A percentile compares a stretch with the other conserved stretches of the same genome.
Evolutionary conservation across 1,140 invertebrate species (phyloP).

Genomic region (Lucilia cuprina): DNA sequence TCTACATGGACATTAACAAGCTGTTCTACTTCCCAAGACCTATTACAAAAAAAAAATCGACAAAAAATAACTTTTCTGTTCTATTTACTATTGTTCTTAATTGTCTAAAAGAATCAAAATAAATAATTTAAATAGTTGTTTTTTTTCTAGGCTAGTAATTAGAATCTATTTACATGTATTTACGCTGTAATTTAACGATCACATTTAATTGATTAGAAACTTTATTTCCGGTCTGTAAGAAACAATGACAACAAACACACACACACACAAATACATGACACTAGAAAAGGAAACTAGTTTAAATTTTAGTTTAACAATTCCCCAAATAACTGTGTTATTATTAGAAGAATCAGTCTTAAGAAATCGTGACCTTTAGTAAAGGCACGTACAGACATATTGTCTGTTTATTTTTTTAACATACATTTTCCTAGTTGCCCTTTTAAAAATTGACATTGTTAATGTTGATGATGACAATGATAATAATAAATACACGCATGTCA

Average conservation of each 20-base stretch:
- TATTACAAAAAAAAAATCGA: not conserved
- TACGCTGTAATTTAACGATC: constrained; percentile 30
- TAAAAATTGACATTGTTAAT: not conserved
- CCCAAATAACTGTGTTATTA: constrained; percentile 36
- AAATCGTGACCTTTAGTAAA: constrained; percentile 16
- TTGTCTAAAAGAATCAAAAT: not conserved
- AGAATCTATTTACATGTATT: constrained; percentile 28
- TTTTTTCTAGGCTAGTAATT: not conserved
- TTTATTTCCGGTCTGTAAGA: constrained; percentile 39
- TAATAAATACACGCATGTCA: constrained; percentile 45
- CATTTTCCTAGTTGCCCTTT: not conserved
- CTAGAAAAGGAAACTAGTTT: constrained; percentile 11
- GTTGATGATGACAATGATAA: not conserved
- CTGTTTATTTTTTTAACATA: not conserved
- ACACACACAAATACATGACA: not conserved
- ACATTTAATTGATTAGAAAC: constrained; percentile 40
- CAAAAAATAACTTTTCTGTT: not conserved
- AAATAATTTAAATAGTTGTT: not conserved
- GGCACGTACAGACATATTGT: not conserved
- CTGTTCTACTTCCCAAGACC: constrained; percentile 25
- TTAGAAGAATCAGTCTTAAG: constrained; percentile 4
- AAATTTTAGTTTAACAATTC: constrained; percentile 30
- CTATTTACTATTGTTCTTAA: not conserved
- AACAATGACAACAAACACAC: too few relatives aligned
- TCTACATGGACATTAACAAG: constrained; percentile 20